phyloP scores from a whole-genome alignment of 1,140 invertebrate species.

The Neelides sp. region DNA sequence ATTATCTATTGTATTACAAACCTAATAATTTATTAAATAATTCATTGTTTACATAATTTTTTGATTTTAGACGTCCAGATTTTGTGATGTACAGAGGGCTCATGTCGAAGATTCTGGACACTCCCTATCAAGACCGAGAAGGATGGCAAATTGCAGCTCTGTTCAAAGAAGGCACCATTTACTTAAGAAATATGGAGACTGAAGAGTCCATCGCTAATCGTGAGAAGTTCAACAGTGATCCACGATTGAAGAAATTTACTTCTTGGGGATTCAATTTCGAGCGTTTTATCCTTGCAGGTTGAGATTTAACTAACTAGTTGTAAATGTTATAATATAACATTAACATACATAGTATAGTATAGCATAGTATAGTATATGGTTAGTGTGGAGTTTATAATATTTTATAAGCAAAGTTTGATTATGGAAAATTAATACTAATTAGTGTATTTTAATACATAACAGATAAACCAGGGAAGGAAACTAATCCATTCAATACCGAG shows the following conservation, averaged over 20 bases:
- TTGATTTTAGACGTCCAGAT: conserved; percentile 19
- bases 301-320: neutral
- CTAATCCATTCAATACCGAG: conserved; percentile 3
- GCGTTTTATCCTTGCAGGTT: conserved; percentile 26
- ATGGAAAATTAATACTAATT: too few species aligned
- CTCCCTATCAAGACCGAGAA: conserved; percentile 24
- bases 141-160: conserved; percentile 27
- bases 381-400: too few species aligned
- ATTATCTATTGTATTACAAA: neutral
- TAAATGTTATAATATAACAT: neutral
- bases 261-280: conserved; percentile 29
- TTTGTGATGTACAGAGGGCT: conserved; percentile 27
- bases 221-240: conserved; percentile 14
- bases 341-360: too few species aligned
- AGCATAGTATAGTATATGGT: too few species aligned
- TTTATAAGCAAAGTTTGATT: too few species aligned
- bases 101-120: conserved; percentile 24
- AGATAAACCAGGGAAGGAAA: conserved; percentile 21
- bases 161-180: conserved; percentile 27
- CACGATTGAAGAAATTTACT: conserved; percentile 1
- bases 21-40: conserved; percentile 3
- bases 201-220: conserved; percentile 9
- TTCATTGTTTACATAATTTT: neutral
- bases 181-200: conserved; percentile 24
- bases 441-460: neutral